These are phyloP conservation scores for Drosophila ercepeae DNA, from an alignment of 1,140 invertebrate species.

Conservation along the genomic window DNA sequence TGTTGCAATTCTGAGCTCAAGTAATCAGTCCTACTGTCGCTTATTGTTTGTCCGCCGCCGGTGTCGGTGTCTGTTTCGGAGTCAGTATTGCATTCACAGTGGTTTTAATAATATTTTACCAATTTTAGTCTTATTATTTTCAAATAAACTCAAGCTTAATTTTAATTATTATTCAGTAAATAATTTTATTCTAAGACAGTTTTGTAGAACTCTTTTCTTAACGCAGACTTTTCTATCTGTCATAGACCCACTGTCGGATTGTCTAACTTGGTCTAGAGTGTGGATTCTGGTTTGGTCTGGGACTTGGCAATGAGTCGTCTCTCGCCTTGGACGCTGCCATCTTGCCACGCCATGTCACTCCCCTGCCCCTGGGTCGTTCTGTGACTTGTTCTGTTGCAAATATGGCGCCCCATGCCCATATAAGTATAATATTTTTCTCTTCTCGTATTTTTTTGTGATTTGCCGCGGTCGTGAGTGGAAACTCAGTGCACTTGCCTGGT, in stretches of 20 bases:
- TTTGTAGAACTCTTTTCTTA: not conserved
- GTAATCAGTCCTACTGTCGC: slow-evolving; percentile 79
- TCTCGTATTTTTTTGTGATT: slow-evolving; percentile 39
- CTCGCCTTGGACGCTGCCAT: slow-evolving; percentile 58
- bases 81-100: slow-evolving; percentile 28
- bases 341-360: not conserved
- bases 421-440: slow-evolving; percentile 21
- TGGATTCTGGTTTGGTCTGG: slow-evolving; percentile 31
- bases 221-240: not conserved
- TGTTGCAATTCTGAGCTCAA: slow-evolving; percentile 59
- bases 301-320: slow-evolving; percentile 60
- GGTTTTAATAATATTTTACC: not conserved
- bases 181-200: no score
- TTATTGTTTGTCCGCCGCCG: slow-evolving; percentile 74
- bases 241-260: slow-evolving; percentile 15
- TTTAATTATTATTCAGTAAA: no score
- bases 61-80: slow-evolving; percentile 58
- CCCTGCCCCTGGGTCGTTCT: slow-evolving; percentile 9
- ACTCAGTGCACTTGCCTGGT: slow-evolving; percentile 69
- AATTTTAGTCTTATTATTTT: no score
- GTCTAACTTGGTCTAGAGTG: slow-evolving; percentile 20
- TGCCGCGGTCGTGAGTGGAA: slow-evolving; percentile 60
- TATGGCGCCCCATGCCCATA: slow-evolving; percentile 42
- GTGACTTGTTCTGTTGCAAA: slow-evolving; percentile 50
- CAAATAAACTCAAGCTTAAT: no score